Conservation (phyloP, 2,888 invertebrate genomes). For the Scaeva pyrastri region DNA sequence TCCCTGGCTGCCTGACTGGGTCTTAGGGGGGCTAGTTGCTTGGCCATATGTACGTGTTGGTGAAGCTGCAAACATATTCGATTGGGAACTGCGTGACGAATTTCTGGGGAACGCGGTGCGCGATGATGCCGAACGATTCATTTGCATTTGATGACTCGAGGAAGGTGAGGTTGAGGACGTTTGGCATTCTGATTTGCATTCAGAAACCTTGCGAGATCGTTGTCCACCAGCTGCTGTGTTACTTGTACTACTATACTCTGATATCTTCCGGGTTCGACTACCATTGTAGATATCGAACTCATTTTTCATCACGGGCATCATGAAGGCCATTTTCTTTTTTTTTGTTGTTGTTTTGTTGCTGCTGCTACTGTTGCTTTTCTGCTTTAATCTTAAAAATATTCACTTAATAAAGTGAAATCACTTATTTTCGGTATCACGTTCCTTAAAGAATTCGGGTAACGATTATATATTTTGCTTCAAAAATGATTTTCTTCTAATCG, state of each 20-base stretch:
- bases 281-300: constrained; percentile 97
- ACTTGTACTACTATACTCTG: constrained; percentile 87
- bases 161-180: constrained; percentile 88
- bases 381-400: neutral
- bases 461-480: constrained; percentile 7
- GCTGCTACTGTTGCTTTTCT: neutral
- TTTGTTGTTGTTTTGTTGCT: too few species aligned
- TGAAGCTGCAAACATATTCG: constrained; percentile 85
- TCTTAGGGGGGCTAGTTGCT: constrained; percentile 84
- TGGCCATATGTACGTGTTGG: constrained; percentile 84
- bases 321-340: constrained; percentile 91
- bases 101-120: constrained; percentile 86
- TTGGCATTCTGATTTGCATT: constrained; percentile 86
- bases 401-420: neutral
- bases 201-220: constrained; percentile 87
- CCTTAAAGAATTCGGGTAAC: neutral
- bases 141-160: constrained; percentile 84
- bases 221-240: constrained; percentile 78
- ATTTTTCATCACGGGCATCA: constrained; percentile 97
- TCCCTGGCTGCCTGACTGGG: constrained; percentile 85
- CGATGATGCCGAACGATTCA: constrained; percentile 84
- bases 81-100: constrained; percentile 86
- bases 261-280: constrained; percentile 88
- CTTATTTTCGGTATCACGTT: neutral
- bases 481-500: constrained; percentile 31